Evolutionary conservation across 2,888 invertebrate species (phyloP), one percentile per base, ranked within the genome.

Genomic region (Ophion slaviceki): DNA sequence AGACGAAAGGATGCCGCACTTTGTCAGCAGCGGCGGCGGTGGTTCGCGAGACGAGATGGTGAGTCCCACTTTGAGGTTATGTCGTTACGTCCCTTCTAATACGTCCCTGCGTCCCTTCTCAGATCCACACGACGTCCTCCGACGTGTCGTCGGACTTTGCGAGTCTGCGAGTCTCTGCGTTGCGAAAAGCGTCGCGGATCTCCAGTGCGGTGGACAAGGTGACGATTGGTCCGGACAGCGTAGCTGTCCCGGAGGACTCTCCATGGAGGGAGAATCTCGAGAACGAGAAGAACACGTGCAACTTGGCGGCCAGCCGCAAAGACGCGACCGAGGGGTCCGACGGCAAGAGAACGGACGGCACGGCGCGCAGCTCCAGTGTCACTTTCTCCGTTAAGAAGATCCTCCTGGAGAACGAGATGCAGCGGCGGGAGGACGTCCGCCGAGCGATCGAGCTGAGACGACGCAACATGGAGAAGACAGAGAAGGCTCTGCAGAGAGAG

Each of bases 171-270:
- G 94, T 96, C 83, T 95, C 96, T 3, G 96, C 95, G 6, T 91
- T 96, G 36, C 95, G 94, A 59, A 96, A 96, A 91, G 95, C 95
- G 4, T 95, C 95, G 24, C 94, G 94, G 90, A 94, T 96, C 40
- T 95, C 95, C 84, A 94, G 94, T 2, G 90, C 92, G 57, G 93
- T 96, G 1, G 94, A 94, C 86, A 94, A 95, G 92, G 95, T 95
- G 0, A 96, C 96, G 0, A 94, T 95, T 80, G 95, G 95, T 0
- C 95, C 95, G 0, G 93, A 93, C 47, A 89, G 93, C 17, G 93
- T 92, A 76, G 91, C 20, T 0, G 40, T 20, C 3, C 90, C 90
- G 28, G 90, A 94, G 78, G 89, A 89, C 53, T 86, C 14, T 2
- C 79, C 85, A 20, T 79, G 87, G 53, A 87, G 87, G 20, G 87